Evolutionary conservation across 1,140 invertebrate genomes (phyloP).

Genomic region (Steinernema feltiae): DNA sequence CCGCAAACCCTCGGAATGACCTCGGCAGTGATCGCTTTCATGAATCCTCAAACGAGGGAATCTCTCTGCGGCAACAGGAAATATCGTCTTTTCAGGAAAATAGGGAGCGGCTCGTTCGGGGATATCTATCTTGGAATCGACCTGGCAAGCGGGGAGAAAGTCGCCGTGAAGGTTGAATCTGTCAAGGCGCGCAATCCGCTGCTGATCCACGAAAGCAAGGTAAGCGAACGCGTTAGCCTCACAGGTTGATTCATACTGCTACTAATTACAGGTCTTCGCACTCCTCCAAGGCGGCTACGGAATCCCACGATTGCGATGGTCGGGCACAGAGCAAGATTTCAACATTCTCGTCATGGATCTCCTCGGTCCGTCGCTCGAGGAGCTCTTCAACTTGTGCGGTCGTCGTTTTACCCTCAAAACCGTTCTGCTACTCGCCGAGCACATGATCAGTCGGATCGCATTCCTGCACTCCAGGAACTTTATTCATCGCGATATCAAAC

Average conservation of each 20-base stretch:
- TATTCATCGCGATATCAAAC: conserved; percentile 64
- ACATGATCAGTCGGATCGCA: conserved; percentile 72
- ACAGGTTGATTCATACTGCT: neutral
- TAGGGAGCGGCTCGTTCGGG: conserved; percentile 96
- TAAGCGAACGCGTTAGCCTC: neutral
- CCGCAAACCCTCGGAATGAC: no score
- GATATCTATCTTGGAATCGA: conserved; percentile 97
- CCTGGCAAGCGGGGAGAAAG: conserved; percentile 91
- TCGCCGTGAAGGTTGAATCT: conserved; percentile 90
- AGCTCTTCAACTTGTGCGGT: conserved; percentile 91
- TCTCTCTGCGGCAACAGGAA: conserved; percentile 80
- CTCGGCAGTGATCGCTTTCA: neutral
- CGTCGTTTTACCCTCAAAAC: conserved; percentile 94
- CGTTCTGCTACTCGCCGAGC: conserved; percentile 90
- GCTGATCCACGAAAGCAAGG: conserved; percentile 85
- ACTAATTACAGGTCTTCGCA: conserved; percentile 58
- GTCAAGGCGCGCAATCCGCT: conserved; percentile 83
- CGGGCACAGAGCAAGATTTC: conserved; percentile 82
- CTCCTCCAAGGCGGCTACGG: conserved; percentile 87
- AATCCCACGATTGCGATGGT: conserved; percentile 88
- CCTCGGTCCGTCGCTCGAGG: conserved; percentile 88
- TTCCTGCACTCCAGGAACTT: conserved; percentile 68
- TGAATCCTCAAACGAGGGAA: conserved; percentile 59
- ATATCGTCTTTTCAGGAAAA: conserved; percentile 90
- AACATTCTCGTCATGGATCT: conserved; percentile 95